Evolutionary conservation across 2,113 vertebrate species (phyloP).

Genomic region (Bufo bufo): DNA sequence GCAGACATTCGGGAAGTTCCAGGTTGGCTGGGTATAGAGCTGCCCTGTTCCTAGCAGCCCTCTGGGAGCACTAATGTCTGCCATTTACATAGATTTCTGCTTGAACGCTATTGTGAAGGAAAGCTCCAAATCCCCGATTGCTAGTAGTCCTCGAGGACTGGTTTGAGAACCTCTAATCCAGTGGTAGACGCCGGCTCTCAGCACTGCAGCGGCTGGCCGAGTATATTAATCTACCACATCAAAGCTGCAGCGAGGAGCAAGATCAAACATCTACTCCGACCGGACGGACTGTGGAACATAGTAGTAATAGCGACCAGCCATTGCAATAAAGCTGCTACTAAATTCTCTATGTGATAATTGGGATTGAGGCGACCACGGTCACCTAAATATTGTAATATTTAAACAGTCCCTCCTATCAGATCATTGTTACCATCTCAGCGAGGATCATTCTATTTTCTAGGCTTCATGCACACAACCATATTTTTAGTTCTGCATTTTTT

Average conservation of each 20-base stretch:
- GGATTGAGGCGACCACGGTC: too few relatives aligned
- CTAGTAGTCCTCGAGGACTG: conserved; percentile 36
- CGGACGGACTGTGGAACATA: neutral
- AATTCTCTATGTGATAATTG: neutral
- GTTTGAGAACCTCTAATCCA: conserved; percentile 38
- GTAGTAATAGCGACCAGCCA: neutral
- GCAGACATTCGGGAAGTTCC: neutral
- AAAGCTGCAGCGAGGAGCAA: neutral
- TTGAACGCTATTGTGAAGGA: conserved; percentile 39
- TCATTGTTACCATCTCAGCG: too few relatives aligned
- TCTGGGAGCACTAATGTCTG: conserved; percentile 31
- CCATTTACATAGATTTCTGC: conserved; percentile 44
- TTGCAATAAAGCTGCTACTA: neutral
- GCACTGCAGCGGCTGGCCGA: conserved; percentile 3
- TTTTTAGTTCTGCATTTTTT: too few relatives aligned
- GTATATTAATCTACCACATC: conserved; percentile 12
- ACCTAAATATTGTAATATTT: too few relatives aligned
- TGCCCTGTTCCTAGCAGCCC: conserved; percentile 12
- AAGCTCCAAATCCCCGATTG: conserved; percentile 43
- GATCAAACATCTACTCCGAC: neutral
- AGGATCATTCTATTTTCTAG: too few relatives aligned
- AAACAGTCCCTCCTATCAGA: too few relatives aligned
- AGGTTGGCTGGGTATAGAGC: neutral
- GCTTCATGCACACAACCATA: too few relatives aligned
- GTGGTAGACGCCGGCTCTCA: conserved; percentile 34